A percentile compares a stretch with the other conserved stretches of the same genome.
These are phyloP conservation scores for Melanotaenia nigrans DNA, from an alignment of 2,797 vertebrate species.

Conservation along the genomic window DNA sequence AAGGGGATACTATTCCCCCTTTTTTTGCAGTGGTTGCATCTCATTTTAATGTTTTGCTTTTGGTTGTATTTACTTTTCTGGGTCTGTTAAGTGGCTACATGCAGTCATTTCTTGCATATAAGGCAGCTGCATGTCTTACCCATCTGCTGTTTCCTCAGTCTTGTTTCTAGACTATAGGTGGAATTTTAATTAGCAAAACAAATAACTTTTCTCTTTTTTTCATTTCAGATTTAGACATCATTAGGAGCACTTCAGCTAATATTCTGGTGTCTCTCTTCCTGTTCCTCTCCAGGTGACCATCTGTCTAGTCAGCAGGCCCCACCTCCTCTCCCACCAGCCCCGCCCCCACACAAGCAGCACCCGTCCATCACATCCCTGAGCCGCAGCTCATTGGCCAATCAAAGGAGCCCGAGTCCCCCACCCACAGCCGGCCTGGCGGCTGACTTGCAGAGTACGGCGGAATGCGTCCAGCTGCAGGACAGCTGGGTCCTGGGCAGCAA, in stretches of 20 bases:
- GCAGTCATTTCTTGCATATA: constrained; percentile 42
- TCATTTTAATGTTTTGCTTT: constrained; percentile 73
- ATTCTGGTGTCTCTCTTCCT: constrained; percentile 43
- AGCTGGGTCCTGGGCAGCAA: constrained; percentile 99
- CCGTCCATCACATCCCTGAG: constrained; percentile 97
- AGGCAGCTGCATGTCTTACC: constrained; percentile 37
- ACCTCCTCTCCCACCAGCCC: constrained; percentile 91
- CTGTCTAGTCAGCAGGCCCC: constrained; percentile 90
- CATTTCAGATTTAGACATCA: not conserved
- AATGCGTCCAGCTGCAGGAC: constrained; percentile 99
- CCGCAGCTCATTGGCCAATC: constrained; percentile 96
- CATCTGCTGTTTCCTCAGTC: constrained; percentile 47
- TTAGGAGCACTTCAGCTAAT: not conserved
- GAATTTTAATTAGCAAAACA: constrained; percentile 31
- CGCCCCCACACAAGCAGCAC: constrained; percentile 93
- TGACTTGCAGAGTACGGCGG: constrained; percentile 98
- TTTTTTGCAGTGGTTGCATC: constrained; percentile 73
- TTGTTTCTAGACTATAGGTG: not conserved
- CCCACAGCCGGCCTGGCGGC: constrained; percentile 95
- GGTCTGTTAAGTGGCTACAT: constrained; percentile 50
- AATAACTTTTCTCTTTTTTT: not conserved
- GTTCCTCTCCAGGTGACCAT: constrained; percentile 85
- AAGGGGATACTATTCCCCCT: constrained; percentile 57
- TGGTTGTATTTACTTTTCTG: constrained; percentile 72
- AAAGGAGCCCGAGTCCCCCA: constrained; percentile 95